Evolutionary conservation across 2,797 vertebrate genomes (phyloP).

Genomic region (Protonibea diacanthus): DNA sequence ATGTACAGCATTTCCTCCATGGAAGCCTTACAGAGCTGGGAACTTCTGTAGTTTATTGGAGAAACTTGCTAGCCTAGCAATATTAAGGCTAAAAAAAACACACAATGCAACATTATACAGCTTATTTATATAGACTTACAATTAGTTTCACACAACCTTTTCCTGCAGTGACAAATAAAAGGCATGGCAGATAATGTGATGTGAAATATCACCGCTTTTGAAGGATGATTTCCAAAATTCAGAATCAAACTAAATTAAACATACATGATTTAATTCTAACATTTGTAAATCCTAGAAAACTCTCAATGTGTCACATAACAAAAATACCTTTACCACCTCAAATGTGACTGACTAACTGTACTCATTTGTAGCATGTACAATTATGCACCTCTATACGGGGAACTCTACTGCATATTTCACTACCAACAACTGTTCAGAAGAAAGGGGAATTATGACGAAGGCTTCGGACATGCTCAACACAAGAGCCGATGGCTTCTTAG

Average conservation of each 20-base stretch:
- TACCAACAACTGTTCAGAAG: slow-evolving; percentile 86
- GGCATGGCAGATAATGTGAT: not conserved
- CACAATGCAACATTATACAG: slow-evolving; percentile 8
- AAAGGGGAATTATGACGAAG: slow-evolving; percentile 87
- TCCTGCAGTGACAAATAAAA: not conserved
- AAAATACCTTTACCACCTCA: not conserved
- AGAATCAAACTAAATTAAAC: not conserved
- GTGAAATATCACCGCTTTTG: not conserved
- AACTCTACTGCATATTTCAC: slow-evolving; percentile 91
- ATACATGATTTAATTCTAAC: not conserved
- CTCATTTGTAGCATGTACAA: slow-evolving; percentile 85
- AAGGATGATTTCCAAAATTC: not conserved
- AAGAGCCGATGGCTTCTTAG: slow-evolving; percentile 80
- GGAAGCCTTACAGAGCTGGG: not conserved
- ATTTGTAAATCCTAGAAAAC: not conserved
- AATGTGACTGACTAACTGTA: slow-evolving; percentile 53
- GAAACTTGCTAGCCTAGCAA: not conserved
- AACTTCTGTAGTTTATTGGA: not conserved
- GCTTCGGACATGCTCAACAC: slow-evolving; percentile 83
- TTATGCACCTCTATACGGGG: slow-evolving; percentile 83
- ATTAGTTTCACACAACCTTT: too few relatives aligned
- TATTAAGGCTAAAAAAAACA: not conserved
- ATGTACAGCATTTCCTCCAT: not conserved
- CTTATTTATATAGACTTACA: not conserved
- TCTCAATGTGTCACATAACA: not conserved